Percentiles rank a stretch among this genome's conserved stretches.
phyloP scores from a whole-genome alignment of 2,888 invertebrate genomes.

The Rutpela maculata region DNA sequence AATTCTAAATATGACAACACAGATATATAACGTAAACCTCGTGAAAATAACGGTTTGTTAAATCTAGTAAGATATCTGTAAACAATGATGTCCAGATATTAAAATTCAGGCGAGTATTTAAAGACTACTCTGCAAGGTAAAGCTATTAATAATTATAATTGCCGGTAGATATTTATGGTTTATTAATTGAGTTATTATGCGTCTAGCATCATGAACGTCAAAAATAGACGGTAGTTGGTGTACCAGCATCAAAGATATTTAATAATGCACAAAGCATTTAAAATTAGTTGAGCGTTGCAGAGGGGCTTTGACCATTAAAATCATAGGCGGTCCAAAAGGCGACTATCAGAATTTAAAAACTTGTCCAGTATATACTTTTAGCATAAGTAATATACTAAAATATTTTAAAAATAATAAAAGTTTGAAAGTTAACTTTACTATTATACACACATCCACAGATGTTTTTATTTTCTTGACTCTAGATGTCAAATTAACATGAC shows the following conservation, averaged over 20 bases:
- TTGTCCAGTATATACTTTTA: no score
- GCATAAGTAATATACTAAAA: no score
- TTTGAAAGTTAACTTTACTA: no score
- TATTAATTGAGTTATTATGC: neutral
- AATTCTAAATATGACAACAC: no score
- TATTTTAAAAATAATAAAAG: no score
- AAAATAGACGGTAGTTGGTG: neutral
- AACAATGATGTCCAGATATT: neutral
- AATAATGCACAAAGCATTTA: constrained; percentile 7
- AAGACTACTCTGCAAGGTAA: neutral
- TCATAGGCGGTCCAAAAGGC: neutral
- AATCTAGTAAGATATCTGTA: neutral
- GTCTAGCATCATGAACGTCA: neutral
- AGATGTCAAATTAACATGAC: no score
- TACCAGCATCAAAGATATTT: neutral
- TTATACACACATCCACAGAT: no score
- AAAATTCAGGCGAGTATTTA: neutral
- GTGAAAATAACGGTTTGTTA: neutral
- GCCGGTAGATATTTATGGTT: neutral
- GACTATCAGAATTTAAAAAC: no score
- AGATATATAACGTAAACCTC: no score
- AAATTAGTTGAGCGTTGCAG: neutral
- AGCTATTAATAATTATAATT: neutral
- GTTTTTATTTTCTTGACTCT: no score
- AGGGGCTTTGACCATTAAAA: constrained; percentile 6